A percentile compares a stretch with the other conserved stretches of the same genome.
Evolutionary conservation across 2,113 vertebrate genomes (phyloP).

Genomic region (Aythya baeri): DNA sequence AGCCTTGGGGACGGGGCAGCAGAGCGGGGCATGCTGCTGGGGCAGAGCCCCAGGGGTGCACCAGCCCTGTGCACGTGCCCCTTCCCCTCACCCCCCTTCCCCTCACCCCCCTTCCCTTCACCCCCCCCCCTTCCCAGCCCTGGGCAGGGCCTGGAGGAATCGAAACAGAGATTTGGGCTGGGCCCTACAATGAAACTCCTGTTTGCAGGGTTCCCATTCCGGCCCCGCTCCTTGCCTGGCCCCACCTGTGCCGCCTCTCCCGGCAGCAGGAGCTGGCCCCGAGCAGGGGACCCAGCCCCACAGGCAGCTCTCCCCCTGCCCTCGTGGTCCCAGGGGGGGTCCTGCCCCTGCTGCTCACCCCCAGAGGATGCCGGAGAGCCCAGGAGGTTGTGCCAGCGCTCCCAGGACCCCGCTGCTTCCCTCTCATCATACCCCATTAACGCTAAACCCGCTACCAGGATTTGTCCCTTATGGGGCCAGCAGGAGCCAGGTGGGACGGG

Average conservation of each 20-base stretch:
- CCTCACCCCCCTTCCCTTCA: no score
- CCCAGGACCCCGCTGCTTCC: no score
- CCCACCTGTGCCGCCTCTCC: neutral
- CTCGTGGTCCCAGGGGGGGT: accelerated
- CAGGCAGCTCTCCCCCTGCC: neutral
- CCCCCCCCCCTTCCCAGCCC: no score
- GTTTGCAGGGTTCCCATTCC: neutral
- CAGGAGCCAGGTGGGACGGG: neutral
- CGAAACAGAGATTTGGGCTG: neutral
- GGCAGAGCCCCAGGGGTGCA: no score
- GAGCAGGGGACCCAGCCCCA: neutral
- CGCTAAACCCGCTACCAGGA: no score
- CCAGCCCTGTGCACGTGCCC: no score
- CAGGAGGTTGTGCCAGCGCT: accelerated
- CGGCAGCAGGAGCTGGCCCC: accelerated
- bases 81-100: no score
- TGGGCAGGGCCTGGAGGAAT: neutral
- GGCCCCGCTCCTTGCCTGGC: neutral
- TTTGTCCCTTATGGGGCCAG: neutral
- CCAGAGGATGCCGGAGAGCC: neutral
- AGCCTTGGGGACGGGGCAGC: neutral
- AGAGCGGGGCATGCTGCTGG: accelerated
- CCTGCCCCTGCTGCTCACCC: neutral
- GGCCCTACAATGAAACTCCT: neutral
- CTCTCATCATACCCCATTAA: no score